These are phyloP conservation scores for Pteropus alecto DNA, from an alignment of 2,113 vertebrate genomes.

Conservation along the genomic window DNA sequence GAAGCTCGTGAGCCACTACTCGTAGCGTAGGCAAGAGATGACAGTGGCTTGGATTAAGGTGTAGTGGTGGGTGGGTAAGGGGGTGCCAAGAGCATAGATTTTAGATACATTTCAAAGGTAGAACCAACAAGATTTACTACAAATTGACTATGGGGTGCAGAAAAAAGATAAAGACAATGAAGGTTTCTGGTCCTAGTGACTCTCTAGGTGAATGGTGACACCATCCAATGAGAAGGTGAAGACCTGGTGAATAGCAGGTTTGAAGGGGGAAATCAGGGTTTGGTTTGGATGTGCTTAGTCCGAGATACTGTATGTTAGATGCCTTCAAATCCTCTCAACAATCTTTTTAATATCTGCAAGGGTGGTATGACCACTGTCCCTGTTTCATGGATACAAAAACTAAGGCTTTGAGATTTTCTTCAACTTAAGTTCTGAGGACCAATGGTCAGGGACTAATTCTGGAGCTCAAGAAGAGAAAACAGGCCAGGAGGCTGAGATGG, in stretches of 20 bases:
- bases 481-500: neutral
- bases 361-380: neutral
- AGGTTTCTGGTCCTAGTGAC: neutral
- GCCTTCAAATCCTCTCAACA: neutral
- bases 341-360: neutral
- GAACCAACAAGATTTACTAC: neutral
- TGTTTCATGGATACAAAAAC: neutral
- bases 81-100: neutral
- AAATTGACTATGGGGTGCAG: neutral
- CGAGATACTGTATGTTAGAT: neutral
- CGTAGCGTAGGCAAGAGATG: neutral
- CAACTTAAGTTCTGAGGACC: neutral
- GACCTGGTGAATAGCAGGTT: neutral
- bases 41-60: neutral
- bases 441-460: neutral
- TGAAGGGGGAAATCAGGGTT: neutral
- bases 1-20: neutral
- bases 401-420: neutral
- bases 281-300: neutral
- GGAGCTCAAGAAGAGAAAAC: slow-evolving; percentile 10
- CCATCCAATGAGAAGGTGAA: neutral
- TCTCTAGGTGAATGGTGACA: neutral
- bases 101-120: neutral
- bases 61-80: neutral
- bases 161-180: neutral